phyloP scores from a whole-genome alignment of 1,140 invertebrate species.

The Tyrophagus putrescentiae region DNA sequence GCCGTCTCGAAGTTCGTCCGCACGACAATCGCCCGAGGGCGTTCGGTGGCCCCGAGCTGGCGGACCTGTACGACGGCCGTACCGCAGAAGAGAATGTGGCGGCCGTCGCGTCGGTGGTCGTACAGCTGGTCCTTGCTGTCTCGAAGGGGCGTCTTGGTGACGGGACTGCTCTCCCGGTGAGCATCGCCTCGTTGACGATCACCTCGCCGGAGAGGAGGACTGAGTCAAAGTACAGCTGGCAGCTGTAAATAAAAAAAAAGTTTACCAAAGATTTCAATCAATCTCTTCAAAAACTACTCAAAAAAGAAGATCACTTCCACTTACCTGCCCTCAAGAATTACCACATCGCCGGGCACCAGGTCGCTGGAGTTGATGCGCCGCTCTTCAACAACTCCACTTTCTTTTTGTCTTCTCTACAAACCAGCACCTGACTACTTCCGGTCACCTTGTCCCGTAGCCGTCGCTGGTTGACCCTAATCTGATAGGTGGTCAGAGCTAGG shows the following conservation, averaged over 20 bases:
- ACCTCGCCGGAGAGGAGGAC: slow-evolving; percentile 68
- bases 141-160: slow-evolving; percentile 44
- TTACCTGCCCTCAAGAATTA: slow-evolving; percentile 73
- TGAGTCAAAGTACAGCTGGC: slow-evolving; percentile 74
- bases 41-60: slow-evolving; percentile 39
- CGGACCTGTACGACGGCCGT: slow-evolving; percentile 88
- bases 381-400: slow-evolving; percentile 36
- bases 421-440: slow-evolving; percentile 48
- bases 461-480: slow-evolving; percentile 49
- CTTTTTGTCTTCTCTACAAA: slow-evolving; percentile 39
- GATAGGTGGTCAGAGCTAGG: slow-evolving; percentile 32
- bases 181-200: slow-evolving; percentile 89
- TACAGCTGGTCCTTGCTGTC: slow-evolving; percentile 31
- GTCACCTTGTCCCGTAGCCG: slow-evolving; percentile 52
- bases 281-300: no score
- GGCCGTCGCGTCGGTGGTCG: slow-evolving; percentile 50
- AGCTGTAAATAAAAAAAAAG: slow-evolving; percentile 49
- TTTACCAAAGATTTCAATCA: no score
- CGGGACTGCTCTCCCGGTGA: slow-evolving; percentile 63
- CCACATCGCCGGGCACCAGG: slow-evolving; percentile 82
- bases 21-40: slow-evolving; percentile 40
- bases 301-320: no score
- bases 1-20: slow-evolving; percentile 43
- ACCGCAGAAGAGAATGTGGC: slow-evolving; percentile 81
- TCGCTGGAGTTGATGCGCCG: slow-evolving; percentile 30